Evolutionary conservation across 2,888 invertebrate genomes (phyloP), one percentile per base, ranked within the genome.

Genomic region (Leptopilina drosophilae): DNA sequence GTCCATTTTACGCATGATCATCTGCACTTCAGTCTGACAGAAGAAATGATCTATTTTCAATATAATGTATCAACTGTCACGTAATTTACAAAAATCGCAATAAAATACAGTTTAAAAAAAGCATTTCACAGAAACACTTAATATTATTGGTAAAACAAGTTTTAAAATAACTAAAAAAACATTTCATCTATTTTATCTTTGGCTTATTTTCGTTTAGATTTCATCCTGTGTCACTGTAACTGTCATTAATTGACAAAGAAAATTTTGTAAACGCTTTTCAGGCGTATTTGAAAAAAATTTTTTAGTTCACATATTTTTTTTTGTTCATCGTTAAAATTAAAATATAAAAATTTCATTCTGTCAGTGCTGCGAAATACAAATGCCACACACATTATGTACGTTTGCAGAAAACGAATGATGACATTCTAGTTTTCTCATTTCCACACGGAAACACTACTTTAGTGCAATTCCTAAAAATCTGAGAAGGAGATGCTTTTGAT

Each of bases 21-120:
- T 56, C 56, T 73, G 73, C 49, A 84, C 77, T 84, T 84, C 77
- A 81, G 81, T 81, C 80, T 83, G 82, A 81, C 81, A 62, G 79
- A 85, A 81, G 81, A 75, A 73, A 73, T 73, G 33, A 56, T 15
- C 49, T 49, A 11, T 49, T 11, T 62, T 81, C 78, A 83, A 81
- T 81, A 79, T 82, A 75, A 53, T 56, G 14, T 73, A 56, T 56
- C 53, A 56, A 73, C 33, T 73, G n/a, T 46, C 53, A 33, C 33
- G 11, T 15, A 76, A 82, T 84, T 78, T 82, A 82, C 80, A 83
- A 56, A 73, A 76, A 64, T 77, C 73, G 46, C 49, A 11, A 12
- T 8, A 49, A 4, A 15, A 77, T 65, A 78, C 75, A 79, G 65
- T 75, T 20, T 81, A 84, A 80, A 84, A 83, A 82, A 76, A 77